A percentile compares a stretch with the other conserved stretches of the same genome.
Evolutionary conservation across 2,888 invertebrate genomes (phyloP).

Genomic region (Fabriciana adippe): DNA sequence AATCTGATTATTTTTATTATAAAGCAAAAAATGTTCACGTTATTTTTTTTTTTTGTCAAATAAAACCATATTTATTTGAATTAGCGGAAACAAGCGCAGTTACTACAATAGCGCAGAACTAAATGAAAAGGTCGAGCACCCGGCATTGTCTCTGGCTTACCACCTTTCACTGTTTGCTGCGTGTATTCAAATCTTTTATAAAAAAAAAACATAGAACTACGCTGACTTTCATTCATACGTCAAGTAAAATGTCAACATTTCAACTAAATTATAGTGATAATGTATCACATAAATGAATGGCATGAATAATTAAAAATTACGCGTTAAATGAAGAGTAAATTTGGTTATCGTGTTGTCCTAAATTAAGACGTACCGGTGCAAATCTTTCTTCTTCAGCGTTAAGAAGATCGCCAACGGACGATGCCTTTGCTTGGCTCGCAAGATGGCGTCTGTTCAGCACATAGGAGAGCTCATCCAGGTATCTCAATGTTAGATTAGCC

Average conservation of each 20-base stretch:
- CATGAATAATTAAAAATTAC: background rate
- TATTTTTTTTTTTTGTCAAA: conserved; percentile 3
- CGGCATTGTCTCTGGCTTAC: conserved; percentile 30
- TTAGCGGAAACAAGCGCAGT: conserved; percentile 23
- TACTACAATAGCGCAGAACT: conserved; percentile 39
- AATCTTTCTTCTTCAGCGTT: conserved; percentile 72
- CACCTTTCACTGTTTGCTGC: conserved; percentile 41
- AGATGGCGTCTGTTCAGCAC: conserved; percentile 73
- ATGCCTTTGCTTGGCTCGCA: conserved; percentile 71
- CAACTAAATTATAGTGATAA: conserved; percentile 10
- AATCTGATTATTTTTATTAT: background rate
- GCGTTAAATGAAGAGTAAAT: conserved; percentile 11
- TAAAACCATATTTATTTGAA: conserved; percentile 22
- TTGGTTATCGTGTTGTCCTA: conserved; percentile 14
- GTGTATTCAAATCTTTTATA: conserved; percentile 1
- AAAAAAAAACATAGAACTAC: conserved; percentile 26
- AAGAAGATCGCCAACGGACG: conserved; percentile 76
- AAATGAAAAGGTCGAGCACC: conserved; percentile 44
- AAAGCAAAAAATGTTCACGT: background rate
- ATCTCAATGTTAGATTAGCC: conserved; percentile 75
- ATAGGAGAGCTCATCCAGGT: conserved; percentile 79
- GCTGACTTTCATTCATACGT: conserved; percentile 32
- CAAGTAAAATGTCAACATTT: conserved; percentile 16
- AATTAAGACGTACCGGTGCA: conserved; percentile 59
- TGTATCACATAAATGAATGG: conserved; percentile 5